These are phyloP conservation scores for Cryptotis parvus DNA, from an alignment of 2,113 vertebrate genomes.

Conservation along the genomic window DNA sequence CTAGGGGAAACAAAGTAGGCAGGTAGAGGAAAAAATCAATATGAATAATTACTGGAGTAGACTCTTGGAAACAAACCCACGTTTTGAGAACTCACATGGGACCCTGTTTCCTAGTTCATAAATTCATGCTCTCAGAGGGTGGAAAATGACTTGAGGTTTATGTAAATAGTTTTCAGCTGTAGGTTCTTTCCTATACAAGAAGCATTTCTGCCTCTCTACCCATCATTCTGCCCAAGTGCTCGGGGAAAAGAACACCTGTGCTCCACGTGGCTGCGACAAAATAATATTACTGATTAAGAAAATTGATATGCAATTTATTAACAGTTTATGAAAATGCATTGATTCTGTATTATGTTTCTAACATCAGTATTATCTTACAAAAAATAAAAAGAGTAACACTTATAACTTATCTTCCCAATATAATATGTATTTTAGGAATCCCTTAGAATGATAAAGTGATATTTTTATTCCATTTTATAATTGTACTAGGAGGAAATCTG, in stretches of 20 bases:
- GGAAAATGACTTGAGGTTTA: neutral
- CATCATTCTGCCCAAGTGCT: neutral
- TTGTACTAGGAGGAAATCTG: neutral
- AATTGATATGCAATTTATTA: no score
- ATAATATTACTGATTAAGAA: neutral
- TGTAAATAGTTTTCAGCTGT: neutral
- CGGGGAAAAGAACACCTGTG: neutral
- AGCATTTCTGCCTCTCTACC: neutral
- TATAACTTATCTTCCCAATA: neutral
- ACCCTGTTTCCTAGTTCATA: neutral
- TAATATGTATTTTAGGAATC: neutral
- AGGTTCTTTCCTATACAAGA: neutral
- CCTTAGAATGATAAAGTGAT: neutral
- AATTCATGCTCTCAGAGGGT: neutral
- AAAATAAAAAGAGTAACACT: conserved; percentile 9
- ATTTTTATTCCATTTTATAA: neutral
- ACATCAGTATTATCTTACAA: neutral
- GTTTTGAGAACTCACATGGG: neutral
- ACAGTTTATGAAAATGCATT: neutral
- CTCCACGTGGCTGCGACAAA: neutral
- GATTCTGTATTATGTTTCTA: conserved; percentile 1
- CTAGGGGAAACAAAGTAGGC: neutral
- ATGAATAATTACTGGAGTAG: neutral
- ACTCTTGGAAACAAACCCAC: neutral
- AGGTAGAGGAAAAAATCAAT: neutral